Base-by-base conservation (phyloP, 2,113 vertebrate species). In the Fukomys damarensis region DNA sequence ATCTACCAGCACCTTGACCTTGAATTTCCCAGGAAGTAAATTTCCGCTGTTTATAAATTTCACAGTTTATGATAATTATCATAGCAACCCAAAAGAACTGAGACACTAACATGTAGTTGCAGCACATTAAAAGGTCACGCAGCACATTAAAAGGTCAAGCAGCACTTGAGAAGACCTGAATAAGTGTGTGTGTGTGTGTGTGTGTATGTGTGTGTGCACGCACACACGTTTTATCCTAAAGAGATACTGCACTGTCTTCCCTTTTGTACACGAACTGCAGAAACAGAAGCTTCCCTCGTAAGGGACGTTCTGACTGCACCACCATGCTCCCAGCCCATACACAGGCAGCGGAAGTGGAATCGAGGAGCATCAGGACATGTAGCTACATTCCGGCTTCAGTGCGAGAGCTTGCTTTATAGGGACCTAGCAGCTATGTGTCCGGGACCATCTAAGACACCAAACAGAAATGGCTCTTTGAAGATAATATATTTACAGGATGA, bases 201-300 rank as follows among this genome's bases (percentile, higher is more conserved):
- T 17, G 3, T 20, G 3, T 8, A 19, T 19, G 0, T 26, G 24
- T 54, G 4, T 16, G 7, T 19, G 0, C 3, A 5, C 65, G 7
- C 4, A 12, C 16, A 35, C 20, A 38, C 12, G 76, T 9, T 43
- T 2, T 3, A 49, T 85, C 65, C 70, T 89, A 63, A 38, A 76
- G 70, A 85, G 32, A 91, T 94, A 68, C 12, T 52, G 61, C 1
- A 58, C 14, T 38, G 89, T 54, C 76, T 65, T 83, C 74, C 32
- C 30, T 28, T 66, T 81, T 43, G 65, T 32, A 76, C 41, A 58
- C 17, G 38, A 68, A 30, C 65, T 66, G 58, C 35, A 83, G 79
- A 79, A 89, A 72, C 2, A 22, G 20, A 54, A 63, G 20, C 24
- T 56, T 38, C 10, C 24, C 54, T 93, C 80, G 35, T 72, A 12